Evolutionary conservation across 2,113 vertebrate species (phyloP).

Genomic region (Arothron firmamentum): DNA sequence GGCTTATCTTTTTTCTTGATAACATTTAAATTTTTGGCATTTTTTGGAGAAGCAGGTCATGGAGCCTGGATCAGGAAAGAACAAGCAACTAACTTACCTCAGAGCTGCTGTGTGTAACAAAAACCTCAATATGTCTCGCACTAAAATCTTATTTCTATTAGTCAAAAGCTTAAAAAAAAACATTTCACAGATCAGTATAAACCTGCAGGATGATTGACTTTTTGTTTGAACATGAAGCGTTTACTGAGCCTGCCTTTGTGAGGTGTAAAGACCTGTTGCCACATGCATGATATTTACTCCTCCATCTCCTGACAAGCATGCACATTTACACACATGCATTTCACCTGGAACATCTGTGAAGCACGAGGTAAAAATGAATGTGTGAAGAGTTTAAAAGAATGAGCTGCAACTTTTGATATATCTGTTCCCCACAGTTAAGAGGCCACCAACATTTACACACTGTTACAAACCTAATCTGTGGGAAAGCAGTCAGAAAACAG

Average conservation of each 20-base stretch:
- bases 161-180: neutral
- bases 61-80: constrained; percentile 20
- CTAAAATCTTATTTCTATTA: neutral
- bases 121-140: constrained; percentile 10
- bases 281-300: constrained; percentile 38
- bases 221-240: constrained; percentile 32
- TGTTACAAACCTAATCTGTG: constrained; percentile 53
- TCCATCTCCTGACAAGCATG: constrained; percentile 34
- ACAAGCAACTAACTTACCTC: no score
- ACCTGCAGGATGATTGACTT: constrained; percentile 10
- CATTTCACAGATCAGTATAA: neutral
- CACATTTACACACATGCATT: constrained; percentile 34
- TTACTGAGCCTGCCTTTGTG: constrained; percentile 23
- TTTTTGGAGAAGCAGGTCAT: constrained; percentile 31
- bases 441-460: constrained; percentile 60
- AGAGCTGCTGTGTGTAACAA: constrained; percentile 6
- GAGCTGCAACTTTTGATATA: constrained; percentile 52
- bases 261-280: constrained; percentile 40
- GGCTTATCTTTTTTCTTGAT: constrained; percentile 6
- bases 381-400: constrained; percentile 21
- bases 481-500: constrained; percentile 26
- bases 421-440: constrained; percentile 1
- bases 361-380: constrained; percentile 58
- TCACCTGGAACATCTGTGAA: constrained; percentile 51
- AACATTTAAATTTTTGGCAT: constrained; percentile 20